A percentile compares a stretch with the other conserved stretches of the same genome.
phyloP scores from a whole-genome alignment of 2,797 vertebrate species.

The Lithobates sylvaticus region DNA sequence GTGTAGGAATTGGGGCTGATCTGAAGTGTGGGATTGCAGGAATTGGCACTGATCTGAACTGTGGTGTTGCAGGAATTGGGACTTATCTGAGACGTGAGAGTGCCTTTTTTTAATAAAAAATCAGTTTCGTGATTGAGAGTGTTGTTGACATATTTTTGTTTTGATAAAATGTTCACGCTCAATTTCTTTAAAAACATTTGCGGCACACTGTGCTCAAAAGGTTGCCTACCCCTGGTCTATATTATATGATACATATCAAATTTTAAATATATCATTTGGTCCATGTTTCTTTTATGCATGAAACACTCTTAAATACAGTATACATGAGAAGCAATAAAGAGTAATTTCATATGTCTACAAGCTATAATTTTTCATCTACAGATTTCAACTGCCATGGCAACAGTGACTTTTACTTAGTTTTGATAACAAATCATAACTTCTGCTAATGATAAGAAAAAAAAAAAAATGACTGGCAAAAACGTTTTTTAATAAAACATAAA shows the following conservation, averaged over 20 bases:
- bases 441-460: constrained; percentile 65
- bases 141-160: too few species aligned
- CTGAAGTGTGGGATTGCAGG: too few species aligned
- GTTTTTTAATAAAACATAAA: not conserved
- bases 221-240: not conserved
- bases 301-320: constrained; percentile 1
- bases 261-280: not conserved
- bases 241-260: not conserved
- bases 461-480: not conserved
- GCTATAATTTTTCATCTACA: constrained; percentile 67
- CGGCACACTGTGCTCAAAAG: too few species aligned
- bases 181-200: too few species aligned
- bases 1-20: too few species aligned
- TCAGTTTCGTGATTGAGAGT: too few species aligned
- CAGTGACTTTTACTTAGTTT: constrained; percentile 69
- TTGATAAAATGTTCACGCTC: too few species aligned
- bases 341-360: constrained; percentile 64
- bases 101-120: too few species aligned
- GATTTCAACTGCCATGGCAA: constrained; percentile 74
- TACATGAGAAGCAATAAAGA: constrained; percentile 6
- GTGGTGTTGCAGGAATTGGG: too few species aligned
- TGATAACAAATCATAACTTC: constrained; percentile 70
- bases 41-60: too few species aligned
- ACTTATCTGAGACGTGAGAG: too few species aligned
- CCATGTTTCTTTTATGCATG: not conserved